These are phyloP conservation scores for Gymnorhina tibicen DNA, from an alignment of 2,113 vertebrate species.

Conservation along the genomic window DNA sequence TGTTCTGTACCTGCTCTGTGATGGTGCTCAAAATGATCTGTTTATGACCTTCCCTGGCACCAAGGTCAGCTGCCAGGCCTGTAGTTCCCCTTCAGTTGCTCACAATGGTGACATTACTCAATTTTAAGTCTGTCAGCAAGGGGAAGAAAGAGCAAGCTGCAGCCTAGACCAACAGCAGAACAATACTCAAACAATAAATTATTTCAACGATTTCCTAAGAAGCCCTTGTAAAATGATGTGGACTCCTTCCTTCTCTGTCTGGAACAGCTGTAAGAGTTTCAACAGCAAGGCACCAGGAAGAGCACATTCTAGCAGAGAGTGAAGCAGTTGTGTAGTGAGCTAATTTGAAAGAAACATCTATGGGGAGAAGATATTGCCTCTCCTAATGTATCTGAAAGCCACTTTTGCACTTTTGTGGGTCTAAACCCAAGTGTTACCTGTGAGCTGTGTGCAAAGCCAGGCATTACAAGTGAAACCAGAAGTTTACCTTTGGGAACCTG, in stretches of 20 bases:
- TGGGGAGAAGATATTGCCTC: neutral
- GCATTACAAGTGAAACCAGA: neutral
- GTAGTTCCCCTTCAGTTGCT: neutral
- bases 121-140: neutral
- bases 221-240: neutral
- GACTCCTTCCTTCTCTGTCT: neutral
- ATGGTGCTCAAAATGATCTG: neutral
- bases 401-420: neutral
- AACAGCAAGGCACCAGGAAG: neutral
- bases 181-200: neutral
- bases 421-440: neutral
- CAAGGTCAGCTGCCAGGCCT: neutral
- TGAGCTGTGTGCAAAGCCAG: neutral
- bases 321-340: neutral
- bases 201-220: neutral
- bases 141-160: neutral
- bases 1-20: neutral
- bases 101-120: neutral
- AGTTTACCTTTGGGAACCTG: slow-evolving; percentile 87
- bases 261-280: neutral
- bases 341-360: neutral
- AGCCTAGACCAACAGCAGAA: neutral
- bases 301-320: neutral
- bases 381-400: neutral
- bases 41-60: neutral